These are phyloP conservation scores for Carassius auratus DNA, from an alignment of 2,113 vertebrate genomes.

Conservation along the genomic window DNA sequence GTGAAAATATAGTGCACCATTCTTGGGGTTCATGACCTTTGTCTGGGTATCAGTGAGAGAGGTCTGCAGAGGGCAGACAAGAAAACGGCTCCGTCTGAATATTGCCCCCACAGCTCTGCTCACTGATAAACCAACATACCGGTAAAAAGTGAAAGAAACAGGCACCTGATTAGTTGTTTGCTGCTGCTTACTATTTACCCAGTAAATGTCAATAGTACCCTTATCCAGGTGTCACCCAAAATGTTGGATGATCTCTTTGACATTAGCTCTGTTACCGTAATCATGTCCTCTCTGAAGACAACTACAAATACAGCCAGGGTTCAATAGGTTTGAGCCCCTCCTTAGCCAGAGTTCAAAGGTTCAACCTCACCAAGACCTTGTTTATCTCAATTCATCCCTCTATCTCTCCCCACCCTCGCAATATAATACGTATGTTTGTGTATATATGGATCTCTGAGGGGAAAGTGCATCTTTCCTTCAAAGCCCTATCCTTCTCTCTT, in stretches of 20 bases:
- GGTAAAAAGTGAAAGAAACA: slow-evolving; percentile 54
- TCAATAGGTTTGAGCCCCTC: slow-evolving; percentile 10
- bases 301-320: background rate
- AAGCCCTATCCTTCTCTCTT: slow-evolving; percentile 2
- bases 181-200: slow-evolving; percentile 48
- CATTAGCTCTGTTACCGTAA: slow-evolving; percentile 18
- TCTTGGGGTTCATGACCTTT: slow-evolving; percentile 64
- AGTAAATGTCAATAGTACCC: slow-evolving; percentile 64
- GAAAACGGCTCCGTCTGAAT: slow-evolving; percentile 21
- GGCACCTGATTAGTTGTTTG: slow-evolving; percentile 66
- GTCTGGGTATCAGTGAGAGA: slow-evolving; percentile 60
- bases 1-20: slow-evolving; percentile 64
- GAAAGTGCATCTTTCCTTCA: slow-evolving; percentile 32
- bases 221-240: slow-evolving; percentile 50
- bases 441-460: slow-evolving; percentile 32
- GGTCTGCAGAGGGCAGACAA: slow-evolving; percentile 61
- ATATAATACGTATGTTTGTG: background rate
- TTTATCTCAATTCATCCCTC: slow-evolving; percentile 36
- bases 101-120: slow-evolving; percentile 13
- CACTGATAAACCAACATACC: slow-evolving; percentile 50
- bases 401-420: slow-evolving; percentile 10
- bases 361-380: slow-evolving; percentile 29
- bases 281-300: slow-evolving; percentile 8
- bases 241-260: slow-evolving; percentile 54
- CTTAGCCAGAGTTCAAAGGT: slow-evolving; percentile 43